phyloP scores from a whole-genome alignment of 2,888 invertebrate species.

The Eudemis profundana region DNA sequence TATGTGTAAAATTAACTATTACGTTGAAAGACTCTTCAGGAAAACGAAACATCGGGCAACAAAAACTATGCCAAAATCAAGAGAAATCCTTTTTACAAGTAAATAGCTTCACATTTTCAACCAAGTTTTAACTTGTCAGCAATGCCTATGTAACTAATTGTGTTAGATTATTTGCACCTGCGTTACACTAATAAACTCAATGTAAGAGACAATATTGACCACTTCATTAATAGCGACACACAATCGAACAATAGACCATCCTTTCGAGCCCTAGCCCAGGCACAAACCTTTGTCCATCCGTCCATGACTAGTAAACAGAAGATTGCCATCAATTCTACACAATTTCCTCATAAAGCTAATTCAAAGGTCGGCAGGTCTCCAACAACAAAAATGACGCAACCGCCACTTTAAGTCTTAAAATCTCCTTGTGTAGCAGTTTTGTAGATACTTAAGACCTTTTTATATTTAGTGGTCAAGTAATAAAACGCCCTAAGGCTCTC shows the following conservation, averaged over 20 bases:
- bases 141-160: too few relatives aligned
- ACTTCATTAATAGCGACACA: neutral
- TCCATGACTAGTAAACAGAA: constrained; percentile 24
- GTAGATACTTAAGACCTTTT: constrained; percentile 12
- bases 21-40: too few relatives aligned
- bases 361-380: constrained; percentile 55
- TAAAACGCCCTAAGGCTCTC: constrained; percentile 56
- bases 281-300: constrained; percentile 25
- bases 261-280: neutral
- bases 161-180: too few relatives aligned
- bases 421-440: neutral
- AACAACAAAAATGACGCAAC: constrained; percentile 3
- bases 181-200: too few relatives aligned
- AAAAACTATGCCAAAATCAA: too few relatives aligned
- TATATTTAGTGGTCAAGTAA: constrained; percentile 47
- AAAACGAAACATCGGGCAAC: too few relatives aligned
- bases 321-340: constrained; percentile 36
- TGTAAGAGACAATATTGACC: neutral
- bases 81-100: too few relatives aligned
- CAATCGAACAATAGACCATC: neutral
- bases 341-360: constrained; percentile 43
- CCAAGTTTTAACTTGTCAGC: too few relatives aligned
- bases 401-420: neutral
- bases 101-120: too few relatives aligned
- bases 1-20: too few relatives aligned